Base-by-base conservation (phyloP, 2,797 vertebrate genomes). In the Silurus aristotelis region DNA sequence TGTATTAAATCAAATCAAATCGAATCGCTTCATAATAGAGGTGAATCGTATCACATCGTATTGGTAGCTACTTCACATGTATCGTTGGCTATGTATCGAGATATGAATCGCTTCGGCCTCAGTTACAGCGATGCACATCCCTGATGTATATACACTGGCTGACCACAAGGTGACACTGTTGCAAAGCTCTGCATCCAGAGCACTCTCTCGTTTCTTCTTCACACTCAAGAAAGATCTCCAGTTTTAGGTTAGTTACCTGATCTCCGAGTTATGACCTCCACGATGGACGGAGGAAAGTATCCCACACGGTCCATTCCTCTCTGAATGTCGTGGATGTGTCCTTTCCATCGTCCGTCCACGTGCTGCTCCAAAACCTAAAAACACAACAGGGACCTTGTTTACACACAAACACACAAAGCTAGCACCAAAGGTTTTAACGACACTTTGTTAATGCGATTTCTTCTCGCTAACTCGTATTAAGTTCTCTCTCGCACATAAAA, bases 321-420 rank as follows among this genome's bases (percentile, higher is more conserved):
- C 93, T 97, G 97, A 87, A 90, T 89, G 22, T 99, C 97, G 0
- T 99, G 98, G 91, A 99, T 99, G 89, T 99, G 97, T 0, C 98
- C 98, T 91, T 99, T 99, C 98, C 98, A 99, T 31, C 98, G 97
- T 22, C 97, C 98, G 0, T 99, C 98, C 0, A 95, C 81, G 38
- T 99, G 98, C 92, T 99, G 98, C 92, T 99, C 98, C 86, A 99
- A 89, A 68, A 99, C 98, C 98, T 99, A 92, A 27, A 84, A 48
- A 48, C 6, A 48, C 48, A 48, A 48, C 48, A 48, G 9, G 9
- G 70, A 31, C n/a, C 56, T 67, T 46, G 12, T 80, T 66, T 66
- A 68, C 66, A 38, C 48, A 56, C 14, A 46, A 20, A 81, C 6
- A 22, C 2, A 6, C 3, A 22, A 19, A 56, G 13, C 22, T 12